Conservation (phyloP, 2,888 invertebrate species). For the Polydrusus tereticollis region DNA sequence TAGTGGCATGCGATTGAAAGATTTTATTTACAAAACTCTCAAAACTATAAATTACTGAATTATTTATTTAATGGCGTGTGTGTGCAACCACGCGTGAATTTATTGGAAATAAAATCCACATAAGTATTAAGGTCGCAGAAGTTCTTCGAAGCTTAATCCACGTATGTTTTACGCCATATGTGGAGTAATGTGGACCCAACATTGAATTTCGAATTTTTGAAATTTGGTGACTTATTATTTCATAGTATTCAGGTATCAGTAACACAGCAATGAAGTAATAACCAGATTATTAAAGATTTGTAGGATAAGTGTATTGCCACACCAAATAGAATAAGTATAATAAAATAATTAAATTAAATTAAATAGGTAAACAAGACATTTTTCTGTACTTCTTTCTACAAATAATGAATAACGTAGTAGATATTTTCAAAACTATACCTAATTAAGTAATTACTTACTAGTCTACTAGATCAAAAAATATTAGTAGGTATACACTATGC, state of each 20-base stretch:
- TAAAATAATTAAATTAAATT: too few species aligned
- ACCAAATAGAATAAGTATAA: too few species aligned
- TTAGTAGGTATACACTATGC: too few species aligned
- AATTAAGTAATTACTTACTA: too few species aligned
- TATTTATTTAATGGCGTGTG: not conserved
- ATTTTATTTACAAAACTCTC: not conserved
- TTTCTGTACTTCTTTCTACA: too few species aligned
- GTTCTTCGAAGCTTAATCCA: slow-evolving; percentile 56
- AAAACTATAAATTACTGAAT: not conserved
- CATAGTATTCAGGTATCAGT: not conserved
- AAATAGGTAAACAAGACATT: too few species aligned
- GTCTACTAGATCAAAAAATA: too few species aligned
- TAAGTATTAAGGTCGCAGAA: slow-evolving; percentile 71
- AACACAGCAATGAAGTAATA: not conserved
- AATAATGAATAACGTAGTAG: too few species aligned
- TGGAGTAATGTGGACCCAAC: not conserved
- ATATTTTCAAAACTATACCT: too few species aligned
- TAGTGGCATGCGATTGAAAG: not conserved
- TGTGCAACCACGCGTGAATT: slow-evolving; percentile 68
- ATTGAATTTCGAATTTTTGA: not conserved
- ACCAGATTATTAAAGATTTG: too few species aligned
- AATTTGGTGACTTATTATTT: not conserved
- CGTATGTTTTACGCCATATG: slow-evolving; percentile 36
- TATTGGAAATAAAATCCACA: slow-evolving; percentile 80
- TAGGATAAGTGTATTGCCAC: too few species aligned